A percentile compares a stretch with the other conserved stretches of the same genome.
These are phyloP conservation scores for Nomada fucata DNA, from an alignment of 2,888 invertebrate genomes.

Conservation along the genomic window DNA sequence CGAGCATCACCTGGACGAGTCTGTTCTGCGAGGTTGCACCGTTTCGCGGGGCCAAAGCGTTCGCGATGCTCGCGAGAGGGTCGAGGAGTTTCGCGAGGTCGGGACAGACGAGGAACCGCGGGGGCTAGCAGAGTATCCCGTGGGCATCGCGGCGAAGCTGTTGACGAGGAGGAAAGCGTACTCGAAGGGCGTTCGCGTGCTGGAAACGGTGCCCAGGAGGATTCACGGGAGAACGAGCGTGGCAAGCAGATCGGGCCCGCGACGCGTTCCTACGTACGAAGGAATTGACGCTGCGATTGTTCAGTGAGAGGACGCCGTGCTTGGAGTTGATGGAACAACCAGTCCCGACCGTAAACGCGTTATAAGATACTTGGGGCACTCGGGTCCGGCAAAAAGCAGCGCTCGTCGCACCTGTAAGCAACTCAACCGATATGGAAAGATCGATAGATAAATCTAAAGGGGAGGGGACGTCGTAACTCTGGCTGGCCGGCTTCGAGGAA, in stretches of 20 bases:
- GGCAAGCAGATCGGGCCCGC: slow-evolving; percentile 39
- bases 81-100: slow-evolving; percentile 15
- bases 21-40: background rate
- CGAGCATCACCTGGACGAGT: background rate
- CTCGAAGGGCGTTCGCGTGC: slow-evolving; percentile 35
- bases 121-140: slow-evolving; percentile 34
- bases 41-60: background rate
- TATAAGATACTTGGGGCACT: background rate
- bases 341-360: slow-evolving; percentile 11
- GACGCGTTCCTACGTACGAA: slow-evolving; percentile 53
- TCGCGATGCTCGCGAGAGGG: slow-evolving; percentile 16
- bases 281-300: slow-evolving; percentile 48
- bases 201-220: slow-evolving; percentile 32
- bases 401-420: slow-evolving; percentile 14
- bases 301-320: slow-evolving; percentile 33
- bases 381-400: background rate
- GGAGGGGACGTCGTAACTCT: background rate
- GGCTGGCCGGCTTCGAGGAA: slow-evolving; percentile 21
- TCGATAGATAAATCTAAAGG: background rate
- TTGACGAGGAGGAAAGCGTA: slow-evolving; percentile 60
- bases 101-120: slow-evolving; percentile 13
- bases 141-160: slow-evolving; percentile 52
- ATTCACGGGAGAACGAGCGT: slow-evolving; percentile 33
- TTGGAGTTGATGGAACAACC: slow-evolving; percentile 27
- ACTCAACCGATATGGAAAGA: slow-evolving; percentile 21